Percentiles rank a stretch among this genome's conserved stretches.
Conservation (phyloP, 2,888 invertebrate species). For the Phymatocera aterrima region DNA sequence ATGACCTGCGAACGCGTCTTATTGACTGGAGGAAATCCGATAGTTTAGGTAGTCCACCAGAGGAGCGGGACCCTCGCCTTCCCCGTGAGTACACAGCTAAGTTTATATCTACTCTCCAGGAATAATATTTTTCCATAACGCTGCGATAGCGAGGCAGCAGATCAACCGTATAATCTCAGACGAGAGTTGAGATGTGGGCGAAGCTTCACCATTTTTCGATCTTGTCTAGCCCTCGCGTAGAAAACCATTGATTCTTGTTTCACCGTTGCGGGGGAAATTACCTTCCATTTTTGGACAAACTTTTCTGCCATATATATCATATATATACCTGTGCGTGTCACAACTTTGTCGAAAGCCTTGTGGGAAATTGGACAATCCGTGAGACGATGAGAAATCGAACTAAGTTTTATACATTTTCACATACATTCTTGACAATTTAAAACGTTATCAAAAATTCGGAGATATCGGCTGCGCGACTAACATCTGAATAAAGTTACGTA, state of each 20-base stretch:
- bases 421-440: background rate
- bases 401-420: background rate
- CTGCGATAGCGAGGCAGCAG: background rate
- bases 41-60: background rate
- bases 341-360: background rate
- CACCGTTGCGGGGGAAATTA: no score
- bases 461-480: background rate
- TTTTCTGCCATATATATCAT: background rate
- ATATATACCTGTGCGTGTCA: no score
- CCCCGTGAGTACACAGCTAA: no score
- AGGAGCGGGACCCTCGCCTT: background rate
- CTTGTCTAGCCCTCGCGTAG: background rate
- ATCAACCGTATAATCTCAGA: background rate
- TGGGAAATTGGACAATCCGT: background rate
- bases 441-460: background rate
- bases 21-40: slow-evolving; percentile 29
- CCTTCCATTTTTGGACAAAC: background rate
- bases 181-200: background rate
- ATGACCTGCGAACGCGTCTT: slow-evolving; percentile 6
- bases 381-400: slow-evolving; percentile 4
- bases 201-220: background rate
- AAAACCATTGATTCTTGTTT: no score
- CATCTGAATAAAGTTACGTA: background rate
- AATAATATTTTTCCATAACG: slow-evolving; percentile 28
- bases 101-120: background rate